Conservation (phyloP, 2,113 vertebrate genomes). For the Probosciger aterrimus region DNA sequence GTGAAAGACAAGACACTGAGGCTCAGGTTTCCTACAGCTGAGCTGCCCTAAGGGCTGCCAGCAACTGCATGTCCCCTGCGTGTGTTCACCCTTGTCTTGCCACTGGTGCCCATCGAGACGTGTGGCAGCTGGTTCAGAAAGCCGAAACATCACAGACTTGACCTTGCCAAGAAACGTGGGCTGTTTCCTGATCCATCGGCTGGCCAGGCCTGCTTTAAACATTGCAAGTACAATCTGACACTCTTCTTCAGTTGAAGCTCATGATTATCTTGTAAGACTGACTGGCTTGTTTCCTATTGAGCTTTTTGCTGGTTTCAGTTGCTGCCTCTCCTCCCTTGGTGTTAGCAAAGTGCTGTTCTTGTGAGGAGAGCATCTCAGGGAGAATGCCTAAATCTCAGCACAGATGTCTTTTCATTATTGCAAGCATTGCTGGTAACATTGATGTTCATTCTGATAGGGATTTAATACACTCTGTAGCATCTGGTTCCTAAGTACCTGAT, state of each 20-base stretch:
- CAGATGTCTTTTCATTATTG: not conserved
- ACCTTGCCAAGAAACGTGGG: not conserved
- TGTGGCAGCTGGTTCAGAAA: not conserved
- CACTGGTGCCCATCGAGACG: not conserved
- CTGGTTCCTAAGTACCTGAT: not conserved
- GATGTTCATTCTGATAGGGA: not conserved
- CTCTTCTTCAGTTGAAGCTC: not conserved
- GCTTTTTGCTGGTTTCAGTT: not conserved
- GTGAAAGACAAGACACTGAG: accelerated
- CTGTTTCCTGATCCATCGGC: not conserved
- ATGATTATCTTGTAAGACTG: not conserved
- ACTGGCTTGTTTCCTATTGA: not conserved
- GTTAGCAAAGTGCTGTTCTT: not conserved
- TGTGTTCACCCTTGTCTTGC: not conserved
- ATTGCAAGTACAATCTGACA: not conserved
- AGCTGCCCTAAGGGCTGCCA: not conserved
- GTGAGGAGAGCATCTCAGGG: not conserved
- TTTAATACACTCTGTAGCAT: accelerated
- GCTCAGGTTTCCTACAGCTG: not conserved
- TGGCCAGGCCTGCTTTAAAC: not conserved
- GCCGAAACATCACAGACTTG: not conserved
- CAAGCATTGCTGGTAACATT: not conserved
- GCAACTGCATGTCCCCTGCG: accelerated
- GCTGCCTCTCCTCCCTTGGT: not conserved
- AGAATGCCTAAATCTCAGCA: not conserved